Evolutionary conservation across 2,797 vertebrate genomes (phyloP), one percentile per base, ranked within the genome.

Genomic region (Fistularia commersonii): DNA sequence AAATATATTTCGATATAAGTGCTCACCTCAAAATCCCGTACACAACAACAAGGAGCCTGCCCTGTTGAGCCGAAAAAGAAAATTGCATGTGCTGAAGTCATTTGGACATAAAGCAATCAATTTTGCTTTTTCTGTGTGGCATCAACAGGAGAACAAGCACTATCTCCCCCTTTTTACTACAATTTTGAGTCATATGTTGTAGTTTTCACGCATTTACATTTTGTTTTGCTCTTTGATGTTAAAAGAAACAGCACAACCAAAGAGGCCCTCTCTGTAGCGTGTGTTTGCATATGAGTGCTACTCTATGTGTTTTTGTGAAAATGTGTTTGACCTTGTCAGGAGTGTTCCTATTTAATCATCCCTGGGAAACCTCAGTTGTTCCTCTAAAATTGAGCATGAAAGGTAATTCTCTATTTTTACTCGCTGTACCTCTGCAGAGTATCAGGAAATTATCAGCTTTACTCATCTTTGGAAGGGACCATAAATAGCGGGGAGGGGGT

Each of bases 401-500:
- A 88, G 80, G 76, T 84, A 84, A 82, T 86, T 84, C 81, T 81
- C 74, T 84, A 81, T 83, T 85, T 85, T 81, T 82, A 80, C 75
- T 71, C 34, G 45, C 64, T 47, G 56, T 73, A 74, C 79, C 58
- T 71, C 69, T 47, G 68, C 74, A 70, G 72, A 84, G 78, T 77
- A 76, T 56, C 62, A 45, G 80, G 82, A 77, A 84, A 80, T 82
- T 74, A 81, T 84, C 79, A 80, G 58, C 57, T 51, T 50, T 70
- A 63, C 57, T 68, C 62, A 83, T 81, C 64, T 39, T 46, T 49
- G 58, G 56, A 68, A 72, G 59, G 64, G 11, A 23, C 50, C 46
- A 23, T 72, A 73, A 75, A 79, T 56, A 64, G 66, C 61, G 77
- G 52, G 66, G 70, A 78, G 75, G 61, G 41, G 58, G 63, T 53